Conservation (phyloP, 2,113 vertebrate genomes). For the Naja naja region DNA sequence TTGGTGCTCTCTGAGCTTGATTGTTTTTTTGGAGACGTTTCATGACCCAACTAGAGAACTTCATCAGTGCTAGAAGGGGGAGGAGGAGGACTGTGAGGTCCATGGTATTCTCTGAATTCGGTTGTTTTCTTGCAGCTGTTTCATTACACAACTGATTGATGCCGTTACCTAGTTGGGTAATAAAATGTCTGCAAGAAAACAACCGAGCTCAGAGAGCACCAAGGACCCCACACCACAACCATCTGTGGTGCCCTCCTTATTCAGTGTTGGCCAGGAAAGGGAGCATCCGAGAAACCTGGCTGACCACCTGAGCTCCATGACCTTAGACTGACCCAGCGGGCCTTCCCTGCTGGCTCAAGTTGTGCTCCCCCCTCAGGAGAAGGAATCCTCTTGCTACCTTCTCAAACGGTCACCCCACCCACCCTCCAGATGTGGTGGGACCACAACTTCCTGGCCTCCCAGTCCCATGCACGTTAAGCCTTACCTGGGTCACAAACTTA, state of each 20-base stretch:
- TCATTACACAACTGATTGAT: neutral
- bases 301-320: neutral
- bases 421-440: neutral
- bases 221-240: too few species aligned
- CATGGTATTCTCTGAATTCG: neutral
- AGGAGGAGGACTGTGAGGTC: too few species aligned
- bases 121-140: neutral
- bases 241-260: neutral
- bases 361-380: neutral
- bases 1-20: too few species aligned
- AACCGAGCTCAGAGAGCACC: too few species aligned
- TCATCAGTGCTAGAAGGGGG: too few species aligned
- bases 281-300: neutral
- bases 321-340: neutral
- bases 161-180: neutral
- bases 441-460: neutral
- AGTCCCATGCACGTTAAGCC: neutral
- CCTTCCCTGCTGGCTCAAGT: neutral
- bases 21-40: too few species aligned
- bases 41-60: too few species aligned
- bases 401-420: neutral
- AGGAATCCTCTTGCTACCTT: neutral
- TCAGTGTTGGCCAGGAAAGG: neutral
- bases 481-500: conserved; percentile 64
- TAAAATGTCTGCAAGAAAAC: neutral